A percentile compares a stretch with the other conserved stretches of the same genome.
These are phyloP conservation scores for Fistularia tabacaria DNA, from an alignment of 2,797 vertebrate genomes.

Conservation along the genomic window DNA sequence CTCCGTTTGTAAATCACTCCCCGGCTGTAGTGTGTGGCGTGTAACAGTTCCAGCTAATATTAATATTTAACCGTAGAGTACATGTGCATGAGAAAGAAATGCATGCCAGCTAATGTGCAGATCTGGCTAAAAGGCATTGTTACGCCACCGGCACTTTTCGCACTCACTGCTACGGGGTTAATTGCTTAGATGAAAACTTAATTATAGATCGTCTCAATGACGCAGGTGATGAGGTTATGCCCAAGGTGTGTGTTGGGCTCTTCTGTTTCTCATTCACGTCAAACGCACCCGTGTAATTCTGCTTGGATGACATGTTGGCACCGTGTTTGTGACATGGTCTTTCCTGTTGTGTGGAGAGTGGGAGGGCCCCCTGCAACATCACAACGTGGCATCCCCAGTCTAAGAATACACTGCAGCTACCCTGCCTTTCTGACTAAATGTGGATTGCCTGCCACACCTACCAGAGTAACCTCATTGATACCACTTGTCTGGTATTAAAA, in stretches of 20 bases:
- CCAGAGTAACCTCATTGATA: constrained; percentile 3
- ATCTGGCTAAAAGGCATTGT: constrained; percentile 10
- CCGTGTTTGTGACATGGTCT: constrained; percentile 31
- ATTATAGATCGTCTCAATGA: constrained; percentile 47
- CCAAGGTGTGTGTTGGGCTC: background rate
- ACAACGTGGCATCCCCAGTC: constrained; percentile 74
- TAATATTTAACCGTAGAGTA: constrained; percentile 36
- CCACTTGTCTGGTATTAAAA: constrained; percentile 12
- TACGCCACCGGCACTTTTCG: constrained; percentile 7
- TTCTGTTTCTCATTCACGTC: background rate
- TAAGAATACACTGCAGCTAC: constrained; percentile 50
- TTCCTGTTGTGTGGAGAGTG: constrained; percentile 46
- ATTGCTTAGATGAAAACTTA: constrained; percentile 34
- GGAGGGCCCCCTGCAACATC: constrained; percentile 67
- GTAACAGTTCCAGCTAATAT: constrained; percentile 26
- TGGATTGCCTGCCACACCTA: constrained; percentile 29
- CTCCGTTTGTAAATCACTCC: constrained; percentile 17
- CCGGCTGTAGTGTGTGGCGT: constrained; percentile 17
- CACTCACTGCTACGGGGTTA: constrained; percentile 31
- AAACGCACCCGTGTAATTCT: background rate
- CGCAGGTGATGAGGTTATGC: constrained; percentile 13
- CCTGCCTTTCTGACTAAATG: constrained; percentile 24
- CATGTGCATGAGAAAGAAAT: constrained; percentile 38
- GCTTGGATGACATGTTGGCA: constrained; percentile 46
- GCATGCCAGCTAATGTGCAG: constrained; percentile 30